Percentiles rank a stretch among this genome's conserved stretches.
Conservation (phyloP, 2,797 vertebrate genomes). For the Botia almorhae region DNA sequence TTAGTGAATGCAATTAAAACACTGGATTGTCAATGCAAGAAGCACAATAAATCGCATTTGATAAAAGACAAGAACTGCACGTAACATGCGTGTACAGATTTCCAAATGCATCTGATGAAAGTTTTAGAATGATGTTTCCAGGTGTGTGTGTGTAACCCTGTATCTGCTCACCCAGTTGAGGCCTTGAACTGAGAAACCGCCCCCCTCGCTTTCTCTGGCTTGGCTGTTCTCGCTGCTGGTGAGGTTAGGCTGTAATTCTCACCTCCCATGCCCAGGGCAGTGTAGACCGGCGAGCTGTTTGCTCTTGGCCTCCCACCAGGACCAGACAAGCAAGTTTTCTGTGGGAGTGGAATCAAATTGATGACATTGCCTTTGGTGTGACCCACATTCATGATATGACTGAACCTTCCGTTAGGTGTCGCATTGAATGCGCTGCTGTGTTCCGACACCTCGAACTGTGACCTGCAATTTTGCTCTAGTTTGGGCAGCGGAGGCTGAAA, state of each 20-base stretch:
- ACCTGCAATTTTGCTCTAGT: slow-evolving; percentile 59
- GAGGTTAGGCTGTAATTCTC: slow-evolving; percentile 77
- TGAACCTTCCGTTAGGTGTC: slow-evolving; percentile 73
- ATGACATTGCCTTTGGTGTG: slow-evolving; percentile 47
- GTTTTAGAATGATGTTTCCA: too few relatives aligned
- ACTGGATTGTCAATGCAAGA: background rate
- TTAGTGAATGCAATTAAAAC: background rate
- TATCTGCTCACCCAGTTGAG: slow-evolving; percentile 63
- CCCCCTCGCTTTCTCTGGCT: slow-evolving; percentile 63
- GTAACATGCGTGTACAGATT: too few relatives aligned
- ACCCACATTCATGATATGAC: slow-evolving; percentile 51
- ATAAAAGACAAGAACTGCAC: too few relatives aligned
- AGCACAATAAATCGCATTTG: too few relatives aligned
- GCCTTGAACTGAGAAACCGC: slow-evolving; percentile 70
- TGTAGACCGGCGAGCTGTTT: slow-evolving; percentile 73
- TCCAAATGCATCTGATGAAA: too few relatives aligned
- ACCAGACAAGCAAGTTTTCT: slow-evolving; percentile 60
- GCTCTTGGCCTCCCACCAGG: slow-evolving; percentile 71
- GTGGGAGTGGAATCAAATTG: slow-evolving; percentile 63
- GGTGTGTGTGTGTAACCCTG: background rate
- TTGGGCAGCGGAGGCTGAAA: slow-evolving; percentile 69
- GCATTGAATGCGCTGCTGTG: slow-evolving; percentile 67
- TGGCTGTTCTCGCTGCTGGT: slow-evolving; percentile 67
- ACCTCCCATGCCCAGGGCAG: slow-evolving; percentile 74
- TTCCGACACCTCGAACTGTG: slow-evolving; percentile 68